These are phyloP conservation scores for Sesamia nonagrioides DNA, from an alignment of 1,140 invertebrate species.

Conservation along the genomic window DNA sequence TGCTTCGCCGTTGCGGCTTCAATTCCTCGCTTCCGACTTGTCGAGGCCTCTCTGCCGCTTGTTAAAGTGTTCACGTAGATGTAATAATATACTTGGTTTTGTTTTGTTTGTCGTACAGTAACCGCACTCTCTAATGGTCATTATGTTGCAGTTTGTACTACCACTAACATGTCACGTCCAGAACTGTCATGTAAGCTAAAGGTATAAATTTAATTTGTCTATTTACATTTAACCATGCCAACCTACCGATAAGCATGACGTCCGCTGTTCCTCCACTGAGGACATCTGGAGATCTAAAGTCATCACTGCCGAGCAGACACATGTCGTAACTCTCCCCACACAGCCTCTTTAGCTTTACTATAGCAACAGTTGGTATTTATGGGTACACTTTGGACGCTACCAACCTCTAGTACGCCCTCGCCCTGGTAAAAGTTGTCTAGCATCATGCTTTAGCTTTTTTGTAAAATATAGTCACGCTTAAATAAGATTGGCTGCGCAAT, in stretches of 20 bases:
- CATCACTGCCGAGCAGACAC: conserved; percentile 80
- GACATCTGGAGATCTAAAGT: conserved; percentile 65
- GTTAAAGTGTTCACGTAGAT: conserved; percentile 84
- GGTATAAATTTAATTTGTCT: conserved; percentile 87
- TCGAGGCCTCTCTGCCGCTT: conserved; percentile 84
- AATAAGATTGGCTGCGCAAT: conserved; percentile 87
- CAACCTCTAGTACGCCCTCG: conserved; percentile 85
- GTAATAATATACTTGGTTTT: conserved; percentile 86
- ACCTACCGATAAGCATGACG: conserved; percentile 77
- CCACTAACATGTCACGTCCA: conserved; percentile 88
- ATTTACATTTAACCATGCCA: conserved; percentile 83
- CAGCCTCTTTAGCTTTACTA: conserved; percentile 84
- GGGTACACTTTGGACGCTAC: conserved; percentile 86
- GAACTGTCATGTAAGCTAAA: conserved; percentile 88
- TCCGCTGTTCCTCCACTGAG: conserved; percentile 69
- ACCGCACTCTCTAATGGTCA: conserved; percentile 87
- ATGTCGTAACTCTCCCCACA: conserved; percentile 76
- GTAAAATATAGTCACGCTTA: conserved; percentile 87
- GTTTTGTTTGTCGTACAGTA: conserved; percentile 87
- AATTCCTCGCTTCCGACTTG: conserved; percentile 83
- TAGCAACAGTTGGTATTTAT: conserved; percentile 86
- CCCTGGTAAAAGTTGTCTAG: conserved; percentile 87
- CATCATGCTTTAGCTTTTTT: conserved; percentile 88
- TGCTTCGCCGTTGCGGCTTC: conserved; percentile 83
- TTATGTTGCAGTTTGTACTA: conserved; percentile 88